A percentile compares a stretch with the other conserved stretches of the same genome.
phyloP scores from a whole-genome alignment of 2,113 vertebrate genomes.

The Sceloporus undulatus region DNA sequence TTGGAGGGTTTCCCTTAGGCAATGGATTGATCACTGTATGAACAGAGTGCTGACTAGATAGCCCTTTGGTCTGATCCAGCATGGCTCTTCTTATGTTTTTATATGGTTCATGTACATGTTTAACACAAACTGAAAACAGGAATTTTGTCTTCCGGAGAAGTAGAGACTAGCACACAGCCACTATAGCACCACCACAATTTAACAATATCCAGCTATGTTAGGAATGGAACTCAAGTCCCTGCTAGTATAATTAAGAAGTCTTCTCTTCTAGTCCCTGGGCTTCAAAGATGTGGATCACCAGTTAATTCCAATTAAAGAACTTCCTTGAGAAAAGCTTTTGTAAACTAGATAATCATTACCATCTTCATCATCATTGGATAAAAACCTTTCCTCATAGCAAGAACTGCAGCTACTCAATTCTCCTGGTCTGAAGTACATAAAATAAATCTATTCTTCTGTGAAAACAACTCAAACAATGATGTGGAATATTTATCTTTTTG shows the following conservation, averaged over 20 bases:
- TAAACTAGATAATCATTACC: slow-evolving; percentile 68
- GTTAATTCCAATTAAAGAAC: slow-evolving; percentile 77
- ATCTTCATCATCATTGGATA: slow-evolving; percentile 33
- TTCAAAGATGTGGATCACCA: slow-evolving; percentile 77
- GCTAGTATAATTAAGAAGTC: slow-evolving; percentile 79
- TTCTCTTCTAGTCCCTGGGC: slow-evolving; percentile 74
- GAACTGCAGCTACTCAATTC: slow-evolving; percentile 19
- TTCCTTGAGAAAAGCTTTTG: slow-evolving; percentile 76
- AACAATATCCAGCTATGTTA: slow-evolving; percentile 66
- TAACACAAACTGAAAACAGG: not conserved
- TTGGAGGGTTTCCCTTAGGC: not conserved
- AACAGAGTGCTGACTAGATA: not conserved
- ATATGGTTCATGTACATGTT: not conserved
- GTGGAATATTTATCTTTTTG: slow-evolving; percentile 50
- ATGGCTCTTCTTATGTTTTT: not conserved
- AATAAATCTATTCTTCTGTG: slow-evolving; percentile 52
- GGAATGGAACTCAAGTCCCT: slow-evolving; percentile 77
- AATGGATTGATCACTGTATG: not conserved
- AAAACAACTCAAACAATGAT: slow-evolving; percentile 35
- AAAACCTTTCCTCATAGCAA: slow-evolving; percentile 59
- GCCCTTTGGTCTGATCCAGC: too few species aligned
- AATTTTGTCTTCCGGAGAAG: slow-evolving; percentile 29
- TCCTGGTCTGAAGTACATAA: slow-evolving; percentile 37
- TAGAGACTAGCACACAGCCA: slow-evolving; percentile 39
- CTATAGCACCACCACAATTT: slow-evolving; percentile 62